Percentiles rank a stretch among this genome's conserved stretches.
phyloP scores from a whole-genome alignment of 2,888 invertebrate species.

The Drosophila mulleri region DNA sequence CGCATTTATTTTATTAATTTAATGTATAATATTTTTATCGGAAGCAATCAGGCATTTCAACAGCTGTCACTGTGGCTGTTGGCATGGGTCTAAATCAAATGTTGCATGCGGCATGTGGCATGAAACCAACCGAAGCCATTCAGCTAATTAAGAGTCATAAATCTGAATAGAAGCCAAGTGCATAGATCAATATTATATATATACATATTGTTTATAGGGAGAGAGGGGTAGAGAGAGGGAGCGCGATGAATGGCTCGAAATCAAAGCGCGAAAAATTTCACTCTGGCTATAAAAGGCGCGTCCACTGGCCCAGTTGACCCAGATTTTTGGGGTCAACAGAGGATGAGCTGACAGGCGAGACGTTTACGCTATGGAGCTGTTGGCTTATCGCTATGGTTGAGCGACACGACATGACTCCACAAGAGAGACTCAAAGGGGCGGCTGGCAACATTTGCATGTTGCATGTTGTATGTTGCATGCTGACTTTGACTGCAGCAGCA shows the following conservation, averaged over 20 bases:
- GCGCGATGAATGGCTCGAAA: slow-evolving; percentile 24
- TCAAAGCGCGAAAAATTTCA: slow-evolving; percentile 53
- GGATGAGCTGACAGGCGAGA: slow-evolving; percentile 63
- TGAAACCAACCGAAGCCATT: slow-evolving; percentile 54
- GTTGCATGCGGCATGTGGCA: slow-evolving; percentile 55
- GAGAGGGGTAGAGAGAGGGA: neutral
- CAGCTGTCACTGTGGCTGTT: slow-evolving; percentile 5
- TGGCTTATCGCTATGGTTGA: slow-evolving; percentile 59
- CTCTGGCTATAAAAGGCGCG: slow-evolving; percentile 50
- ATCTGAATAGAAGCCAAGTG: slow-evolving; percentile 38
- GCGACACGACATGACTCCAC: slow-evolving; percentile 53
- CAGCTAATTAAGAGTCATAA: slow-evolving; percentile 70
- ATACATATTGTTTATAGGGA: too few relatives aligned
- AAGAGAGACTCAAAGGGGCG: slow-evolving; percentile 2
- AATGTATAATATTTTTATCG: slow-evolving; percentile 11
- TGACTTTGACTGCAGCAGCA: slow-evolving; percentile 32
- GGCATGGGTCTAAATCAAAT: slow-evolving; percentile 53
- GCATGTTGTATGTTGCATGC: slow-evolving; percentile 52
- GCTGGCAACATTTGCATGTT: slow-evolving; percentile 63
- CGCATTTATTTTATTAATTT: slow-evolving; percentile 36
- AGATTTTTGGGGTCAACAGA: slow-evolving; percentile 44
- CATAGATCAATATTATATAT: slow-evolving; percentile 27
- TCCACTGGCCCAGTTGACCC: slow-evolving; percentile 55
- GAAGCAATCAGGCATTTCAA: slow-evolving; percentile 14
- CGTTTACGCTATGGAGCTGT: slow-evolving; percentile 40